Percentiles rank a stretch among this genome's conserved stretches.
Evolutionary conservation across 2,888 invertebrate species (phyloP).

Genomic region (Sarcophaga subvicina): DNA sequence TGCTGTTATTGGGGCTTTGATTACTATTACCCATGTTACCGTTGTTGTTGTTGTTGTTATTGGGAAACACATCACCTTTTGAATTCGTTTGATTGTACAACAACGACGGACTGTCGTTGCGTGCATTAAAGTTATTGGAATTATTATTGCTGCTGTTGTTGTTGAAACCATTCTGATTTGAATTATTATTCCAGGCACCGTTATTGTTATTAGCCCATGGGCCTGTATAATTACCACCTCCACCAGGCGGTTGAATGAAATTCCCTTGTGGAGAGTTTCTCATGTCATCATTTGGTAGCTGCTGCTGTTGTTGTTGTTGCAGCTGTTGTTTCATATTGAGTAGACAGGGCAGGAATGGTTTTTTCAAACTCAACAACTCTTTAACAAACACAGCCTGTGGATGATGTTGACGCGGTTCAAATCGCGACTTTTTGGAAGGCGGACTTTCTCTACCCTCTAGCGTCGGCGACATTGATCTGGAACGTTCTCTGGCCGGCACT

Average conservation of each 20-base stretch:
- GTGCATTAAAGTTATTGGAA: slow-evolving; percentile 69
- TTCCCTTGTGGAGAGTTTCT: slow-evolving; percentile 70
- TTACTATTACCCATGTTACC: slow-evolving; percentile 70
- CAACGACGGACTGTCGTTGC: slow-evolving; percentile 66
- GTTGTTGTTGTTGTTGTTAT: slow-evolving; percentile 50
- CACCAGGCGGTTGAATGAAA: slow-evolving; percentile 53
- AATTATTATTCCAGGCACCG: slow-evolving; percentile 65
- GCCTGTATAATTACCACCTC: slow-evolving; percentile 34
- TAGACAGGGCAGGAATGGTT: slow-evolving; percentile 78
- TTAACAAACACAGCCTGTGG: slow-evolving; percentile 79
- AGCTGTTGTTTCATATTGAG: slow-evolving; percentile 77
- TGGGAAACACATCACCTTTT: slow-evolving; percentile 62
- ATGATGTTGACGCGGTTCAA: slow-evolving; percentile 80
- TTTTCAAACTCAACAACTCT: slow-evolving; percentile 76
- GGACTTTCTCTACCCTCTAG: slow-evolving; percentile 77
- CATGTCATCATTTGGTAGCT: slow-evolving; percentile 55
- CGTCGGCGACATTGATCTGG: slow-evolving; percentile 77
- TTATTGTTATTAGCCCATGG: slow-evolving; percentile 65
- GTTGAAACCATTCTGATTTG: slow-evolving; percentile 73
- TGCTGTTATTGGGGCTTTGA: slow-evolving; percentile 59
- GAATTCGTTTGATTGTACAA: slow-evolving; percentile 48
- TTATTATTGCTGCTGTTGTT: slow-evolving; percentile 67
- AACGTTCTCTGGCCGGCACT: slow-evolving; percentile 86
- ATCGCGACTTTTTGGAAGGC: slow-evolving; percentile 78
- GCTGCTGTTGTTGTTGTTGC: slow-evolving; percentile 20